Evolutionary conservation across 2,797 vertebrate genomes (phyloP), one percentile per base, ranked within the genome.

Genomic region (Pantherophis vulpinus): DNA sequence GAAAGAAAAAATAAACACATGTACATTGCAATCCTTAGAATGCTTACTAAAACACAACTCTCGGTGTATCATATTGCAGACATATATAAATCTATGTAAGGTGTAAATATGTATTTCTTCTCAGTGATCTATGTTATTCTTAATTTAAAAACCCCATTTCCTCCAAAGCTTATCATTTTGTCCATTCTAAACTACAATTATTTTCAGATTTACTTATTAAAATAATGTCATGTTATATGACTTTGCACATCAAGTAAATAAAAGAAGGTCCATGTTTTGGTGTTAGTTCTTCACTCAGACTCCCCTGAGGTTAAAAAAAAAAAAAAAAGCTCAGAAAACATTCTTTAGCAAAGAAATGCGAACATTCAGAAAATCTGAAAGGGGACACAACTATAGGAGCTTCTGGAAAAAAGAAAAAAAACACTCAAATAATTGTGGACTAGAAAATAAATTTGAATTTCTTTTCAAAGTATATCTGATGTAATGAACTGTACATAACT

Each of bases 401-500:
- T 74, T 88, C 29, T 32, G 7, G 32, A 20, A 42, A 61, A 61
- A 27, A 11, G 37, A 37, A 25, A 25, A 23, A 66, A n/a, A 23
- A 32, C 59, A 9, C 47, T 86, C 61, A 5, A 9, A 66, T 42
- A 94, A 92, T 90, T 91, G 1, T 63, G 54, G 90, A 93, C 91
- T 63, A 13, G 0, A 2, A 42, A 23, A 54, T 10, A 89, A 0
- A 74, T 91, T 60, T 51, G 9, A 14, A 1, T 32, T 1, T 25
- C 16, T 29, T 93, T 91, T 91, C 54, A 95, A 91, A 94, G 63
- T 37, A 96, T 94, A 87, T 87, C 42, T 0, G 0, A 2, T 93
- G 89, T 93, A 86, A 3, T 2, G 27, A 92, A 96, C 94, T 95
- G 90, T 94, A 74, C 0, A n/a, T 97, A 97, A 97, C 97, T 98